Evolutionary conservation across 2,797 vertebrate species (phyloP).

Genomic region (Fistularia tabacaria): DNA sequence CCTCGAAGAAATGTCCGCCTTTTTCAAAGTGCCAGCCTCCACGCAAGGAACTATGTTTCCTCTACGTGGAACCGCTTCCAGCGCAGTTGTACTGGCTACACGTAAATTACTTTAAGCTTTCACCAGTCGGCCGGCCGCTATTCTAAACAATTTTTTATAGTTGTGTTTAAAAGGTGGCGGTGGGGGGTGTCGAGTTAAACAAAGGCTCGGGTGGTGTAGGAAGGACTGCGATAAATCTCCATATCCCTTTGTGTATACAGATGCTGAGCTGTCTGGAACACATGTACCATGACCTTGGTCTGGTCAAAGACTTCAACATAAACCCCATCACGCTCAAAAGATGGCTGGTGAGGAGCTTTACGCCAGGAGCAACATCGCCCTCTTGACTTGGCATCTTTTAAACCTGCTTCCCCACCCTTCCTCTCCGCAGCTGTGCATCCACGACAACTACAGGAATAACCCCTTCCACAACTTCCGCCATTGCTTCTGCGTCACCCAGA

Average conservation of each 20-base stretch:
- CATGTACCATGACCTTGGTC: conserved; percentile 90
- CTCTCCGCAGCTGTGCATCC: conserved; percentile 81
- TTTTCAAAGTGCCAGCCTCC: too few relatives aligned
- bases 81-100: too few relatives aligned
- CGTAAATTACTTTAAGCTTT: too few relatives aligned
- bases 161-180: too few relatives aligned
- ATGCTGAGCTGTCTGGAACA: conserved; percentile 96
- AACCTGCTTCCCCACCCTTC: not conserved
- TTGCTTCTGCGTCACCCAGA: conserved; percentile 95
- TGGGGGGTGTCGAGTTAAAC: too few relatives aligned
- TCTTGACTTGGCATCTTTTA: not conserved
- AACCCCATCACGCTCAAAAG: conserved; percentile 89
- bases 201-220: too few relatives aligned
- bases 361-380: not conserved
- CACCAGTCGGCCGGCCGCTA: too few relatives aligned
- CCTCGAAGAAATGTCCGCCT: too few relatives aligned
- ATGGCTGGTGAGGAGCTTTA: conserved; percentile 83
- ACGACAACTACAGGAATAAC: conserved; percentile 92
- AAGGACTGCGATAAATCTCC: too few relatives aligned
- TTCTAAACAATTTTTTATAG: too few relatives aligned
- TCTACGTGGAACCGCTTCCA: too few relatives aligned
- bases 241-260: conserved; percentile 55
- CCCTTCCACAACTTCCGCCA: conserved; percentile 97
- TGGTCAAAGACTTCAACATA: conserved; percentile 89
- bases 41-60: too few relatives aligned